Evolutionary conservation across 2,113 vertebrate species (phyloP).

Genomic region (Fregetta grallaria): DNA sequence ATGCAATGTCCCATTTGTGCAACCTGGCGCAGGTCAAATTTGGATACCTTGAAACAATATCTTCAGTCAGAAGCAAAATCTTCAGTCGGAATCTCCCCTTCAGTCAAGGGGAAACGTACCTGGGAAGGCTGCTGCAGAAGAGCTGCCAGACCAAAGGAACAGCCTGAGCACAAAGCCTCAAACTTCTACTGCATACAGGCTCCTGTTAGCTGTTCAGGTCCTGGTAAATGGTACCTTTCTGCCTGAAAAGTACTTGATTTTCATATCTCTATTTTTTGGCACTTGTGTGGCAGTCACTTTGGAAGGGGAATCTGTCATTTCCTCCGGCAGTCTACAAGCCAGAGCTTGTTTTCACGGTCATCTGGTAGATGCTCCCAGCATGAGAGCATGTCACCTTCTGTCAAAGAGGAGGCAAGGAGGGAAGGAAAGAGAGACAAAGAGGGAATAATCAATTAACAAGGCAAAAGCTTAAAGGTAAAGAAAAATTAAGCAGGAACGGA

Average conservation of each 20-base stretch:
- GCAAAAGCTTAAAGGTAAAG: background rate
- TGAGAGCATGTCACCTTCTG: constrained; percentile 15
- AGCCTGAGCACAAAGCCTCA: background rate
- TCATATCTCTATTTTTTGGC: background rate
- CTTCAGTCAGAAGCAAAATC: background rate
- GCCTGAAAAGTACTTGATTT: background rate
- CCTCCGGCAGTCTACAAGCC: background rate
- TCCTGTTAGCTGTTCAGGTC: background rate
- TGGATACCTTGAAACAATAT: background rate
- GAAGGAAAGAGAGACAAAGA: background rate
- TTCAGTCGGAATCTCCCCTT: background rate
- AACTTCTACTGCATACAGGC: background rate
- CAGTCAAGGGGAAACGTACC: background rate
- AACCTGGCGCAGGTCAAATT: background rate
- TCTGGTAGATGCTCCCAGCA: constrained; percentile 8
- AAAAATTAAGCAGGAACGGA: background rate
- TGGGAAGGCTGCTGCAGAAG: background rate
- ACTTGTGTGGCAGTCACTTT: background rate
- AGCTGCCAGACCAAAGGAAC: background rate
- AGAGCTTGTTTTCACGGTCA: constrained; percentile 13
- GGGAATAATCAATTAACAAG: background rate
- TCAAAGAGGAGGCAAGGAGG: background rate
- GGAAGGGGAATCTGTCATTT: constrained; percentile 24
- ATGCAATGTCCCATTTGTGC: background rate
- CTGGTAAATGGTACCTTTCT: background rate